These are phyloP conservation scores for Oreochromis tanganicae DNA, from an alignment of 2,113 vertebrate genomes.

Conservation along the genomic window DNA sequence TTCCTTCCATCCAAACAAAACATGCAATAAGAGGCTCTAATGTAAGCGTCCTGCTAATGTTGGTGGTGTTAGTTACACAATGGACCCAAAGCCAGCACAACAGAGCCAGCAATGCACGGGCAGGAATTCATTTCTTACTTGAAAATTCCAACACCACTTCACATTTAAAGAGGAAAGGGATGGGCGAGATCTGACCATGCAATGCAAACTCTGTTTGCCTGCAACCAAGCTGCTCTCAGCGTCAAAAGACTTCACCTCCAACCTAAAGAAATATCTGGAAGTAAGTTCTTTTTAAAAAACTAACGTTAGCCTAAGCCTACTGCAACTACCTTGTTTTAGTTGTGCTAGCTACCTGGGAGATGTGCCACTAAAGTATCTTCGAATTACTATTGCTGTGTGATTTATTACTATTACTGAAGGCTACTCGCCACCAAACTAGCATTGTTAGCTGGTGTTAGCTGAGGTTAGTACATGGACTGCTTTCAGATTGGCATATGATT, in stretches of 20 bases:
- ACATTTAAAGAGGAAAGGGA: neutral
- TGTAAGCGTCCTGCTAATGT: neutral
- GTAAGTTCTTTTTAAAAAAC: neutral
- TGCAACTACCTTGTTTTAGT: neutral
- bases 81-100: neutral
- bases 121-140: neutral
- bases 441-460: neutral
- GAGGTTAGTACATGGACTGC: neutral
- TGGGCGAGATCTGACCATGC: neutral
- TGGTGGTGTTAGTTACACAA: neutral
- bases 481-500: too few species aligned
- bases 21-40: neutral
- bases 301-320: neutral
- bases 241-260: neutral
- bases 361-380: neutral
- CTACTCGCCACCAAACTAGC: neutral
- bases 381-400: neutral
- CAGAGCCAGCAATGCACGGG: neutral
- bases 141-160: neutral
- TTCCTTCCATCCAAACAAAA: neutral
- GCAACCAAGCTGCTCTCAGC: neutral
- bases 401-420: neutral
- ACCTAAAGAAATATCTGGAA: neutral
- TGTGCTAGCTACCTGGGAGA: neutral
- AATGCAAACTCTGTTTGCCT: neutral